phyloP scores from a whole-genome alignment of 2,113 vertebrate species.

The Colius striatus region DNA sequence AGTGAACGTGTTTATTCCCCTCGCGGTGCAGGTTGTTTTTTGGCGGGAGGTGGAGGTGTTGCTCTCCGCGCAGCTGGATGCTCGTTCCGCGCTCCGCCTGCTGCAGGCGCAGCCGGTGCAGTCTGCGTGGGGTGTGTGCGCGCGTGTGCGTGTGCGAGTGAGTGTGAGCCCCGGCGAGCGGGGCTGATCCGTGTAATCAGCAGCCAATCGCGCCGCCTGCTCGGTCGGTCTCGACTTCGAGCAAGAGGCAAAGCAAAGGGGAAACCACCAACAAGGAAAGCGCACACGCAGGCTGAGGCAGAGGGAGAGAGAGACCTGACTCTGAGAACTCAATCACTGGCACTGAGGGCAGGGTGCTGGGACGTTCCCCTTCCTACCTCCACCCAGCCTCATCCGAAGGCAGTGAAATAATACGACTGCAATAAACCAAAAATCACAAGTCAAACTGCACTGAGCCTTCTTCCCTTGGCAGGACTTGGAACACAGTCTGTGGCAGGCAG shows the following conservation, averaged over 20 bases:
- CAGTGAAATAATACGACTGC: accelerated
- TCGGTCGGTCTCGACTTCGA: background rate
- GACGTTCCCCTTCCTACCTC: background rate
- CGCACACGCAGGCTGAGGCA: background rate
- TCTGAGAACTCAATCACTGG: background rate
- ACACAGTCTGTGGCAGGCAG: background rate
- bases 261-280: background rate
- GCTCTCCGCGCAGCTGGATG: background rate
- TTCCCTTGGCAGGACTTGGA: background rate
- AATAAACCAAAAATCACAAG: background rate
- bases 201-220: slow-evolving; percentile 71
- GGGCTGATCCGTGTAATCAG: slow-evolving; percentile 30
- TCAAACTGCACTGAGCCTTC: background rate
- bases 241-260: background rate
- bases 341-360: background rate
- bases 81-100: background rate
- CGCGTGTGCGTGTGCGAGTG: background rate
- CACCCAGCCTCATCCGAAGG: background rate
- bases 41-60: background rate
- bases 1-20: background rate
- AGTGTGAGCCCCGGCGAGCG: background rate
- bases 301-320: background rate
- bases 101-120: background rate
- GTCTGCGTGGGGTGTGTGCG: background rate
- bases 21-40: background rate